These are phyloP conservation scores for Drosophila monieri DNA, from an alignment of 2,888 invertebrate species.

Conservation along the genomic window DNA sequence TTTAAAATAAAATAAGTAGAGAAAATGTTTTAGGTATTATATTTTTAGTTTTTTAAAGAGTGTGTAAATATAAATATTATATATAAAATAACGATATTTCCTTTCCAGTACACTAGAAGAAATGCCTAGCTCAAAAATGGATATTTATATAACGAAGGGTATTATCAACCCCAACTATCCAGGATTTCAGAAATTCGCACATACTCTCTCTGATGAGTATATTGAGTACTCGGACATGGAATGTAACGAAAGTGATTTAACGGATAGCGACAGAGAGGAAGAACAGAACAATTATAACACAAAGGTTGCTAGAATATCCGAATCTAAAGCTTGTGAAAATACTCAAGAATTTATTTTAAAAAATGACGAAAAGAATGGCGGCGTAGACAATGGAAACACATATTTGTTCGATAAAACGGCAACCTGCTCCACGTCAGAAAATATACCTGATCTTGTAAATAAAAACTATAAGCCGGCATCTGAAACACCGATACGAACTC, in stretches of 20 bases:
- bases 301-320: constrained; percentile 3
- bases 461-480: constrained; percentile 64
- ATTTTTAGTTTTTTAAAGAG: neutral
- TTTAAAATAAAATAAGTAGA: neutral
- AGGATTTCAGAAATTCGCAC: constrained; percentile 92
- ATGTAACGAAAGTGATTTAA: constrained; percentile 82
- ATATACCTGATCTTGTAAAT: constrained; percentile 79
- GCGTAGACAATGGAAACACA: constrained; percentile 20
- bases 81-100: neutral
- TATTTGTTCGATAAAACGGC: neutral
- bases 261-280: constrained; percentile 79
- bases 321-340: neutral
- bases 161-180: constrained; percentile 94
- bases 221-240: constrained; percentile 81
- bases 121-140: constrained; percentile 36
- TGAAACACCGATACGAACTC: constrained; percentile 46
- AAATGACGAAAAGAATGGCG: constrained; percentile 13
- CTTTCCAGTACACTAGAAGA: constrained; percentile 5
- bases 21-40: neutral
- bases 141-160: constrained; percentile 82
- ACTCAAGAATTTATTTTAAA: constrained; percentile 3
- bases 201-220: constrained; percentile 86
- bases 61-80: neutral
- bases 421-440: constrained; percentile 12
- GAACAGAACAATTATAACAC: constrained; percentile 40